phyloP scores from a whole-genome alignment of 2,888 invertebrate genomes.

The Galeopsomyia nigrocyanea region DNA sequence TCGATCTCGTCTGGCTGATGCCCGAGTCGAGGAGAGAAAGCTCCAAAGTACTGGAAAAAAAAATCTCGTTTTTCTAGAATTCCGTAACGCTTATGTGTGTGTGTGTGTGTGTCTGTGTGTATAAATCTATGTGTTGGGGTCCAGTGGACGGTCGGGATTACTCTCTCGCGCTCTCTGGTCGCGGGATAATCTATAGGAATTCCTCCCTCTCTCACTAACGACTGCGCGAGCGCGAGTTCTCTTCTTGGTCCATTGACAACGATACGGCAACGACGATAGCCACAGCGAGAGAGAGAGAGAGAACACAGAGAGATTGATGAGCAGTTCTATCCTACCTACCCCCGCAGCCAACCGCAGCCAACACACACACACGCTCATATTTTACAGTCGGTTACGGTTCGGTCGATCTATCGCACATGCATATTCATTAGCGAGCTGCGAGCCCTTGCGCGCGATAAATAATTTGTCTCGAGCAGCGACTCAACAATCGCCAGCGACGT shows the following conservation, averaged over 20 bases:
- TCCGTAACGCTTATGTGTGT: no score
- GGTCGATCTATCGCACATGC: constrained; percentile 1
- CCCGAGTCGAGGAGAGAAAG: no score
- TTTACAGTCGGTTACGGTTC: constrained; percentile 35
- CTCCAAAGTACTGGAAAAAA: no score
- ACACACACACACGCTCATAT: constrained; percentile 26
- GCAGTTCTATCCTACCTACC: background rate
- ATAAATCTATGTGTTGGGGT: no score
- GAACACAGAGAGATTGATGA: constrained; percentile 1
- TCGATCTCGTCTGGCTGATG: no score
- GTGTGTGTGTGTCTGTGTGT: no score
- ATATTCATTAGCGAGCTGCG: constrained; percentile 22
- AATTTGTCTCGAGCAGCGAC: no score
- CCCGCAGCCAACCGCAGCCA: background rate
- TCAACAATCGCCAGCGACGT: no score
- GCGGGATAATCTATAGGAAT: background rate
- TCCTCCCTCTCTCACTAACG: constrained; percentile 25
- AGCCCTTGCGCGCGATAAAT: background rate
- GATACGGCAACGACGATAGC: background rate
- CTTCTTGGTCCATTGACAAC: background rate
- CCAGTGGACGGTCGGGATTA: no score
- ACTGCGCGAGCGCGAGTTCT: background rate
- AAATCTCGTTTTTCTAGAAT: no score
- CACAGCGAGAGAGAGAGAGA: background rate
- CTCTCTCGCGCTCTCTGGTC: no score